Evolutionary conservation across 2,113 vertebrate species (phyloP).

Genomic region (Bucco capensis): DNA sequence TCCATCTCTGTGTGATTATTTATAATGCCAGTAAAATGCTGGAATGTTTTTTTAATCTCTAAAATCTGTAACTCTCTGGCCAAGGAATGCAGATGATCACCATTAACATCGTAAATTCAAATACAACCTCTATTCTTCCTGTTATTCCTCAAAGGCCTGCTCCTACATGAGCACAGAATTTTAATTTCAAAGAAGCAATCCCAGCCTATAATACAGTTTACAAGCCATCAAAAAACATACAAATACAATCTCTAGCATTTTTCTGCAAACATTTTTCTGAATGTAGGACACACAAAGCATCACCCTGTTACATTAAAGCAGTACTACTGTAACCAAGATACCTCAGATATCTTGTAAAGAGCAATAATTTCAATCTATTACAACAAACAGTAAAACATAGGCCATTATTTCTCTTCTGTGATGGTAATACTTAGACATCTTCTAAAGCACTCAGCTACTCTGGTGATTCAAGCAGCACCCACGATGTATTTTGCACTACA

Average conservation of each 20-base stretch:
- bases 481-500: neutral
- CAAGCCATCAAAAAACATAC: conserved; percentile 32
- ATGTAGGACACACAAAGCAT: neutral
- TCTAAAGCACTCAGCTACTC: neutral
- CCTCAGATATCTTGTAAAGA: conserved; percentile 24
- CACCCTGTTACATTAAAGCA: neutral
- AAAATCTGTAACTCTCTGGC: conserved; percentile 75
- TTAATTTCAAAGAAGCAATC: conserved; percentile 65
- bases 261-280: conserved; percentile 9
- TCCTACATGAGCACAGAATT: conserved; percentile 52
- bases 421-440: neutral
- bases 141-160: conserved; percentile 52
- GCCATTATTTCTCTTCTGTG: neutral
- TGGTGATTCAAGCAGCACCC: neutral
- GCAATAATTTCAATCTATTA: neutral
- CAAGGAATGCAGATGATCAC: conserved; percentile 75
- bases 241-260: conserved; percentile 25
- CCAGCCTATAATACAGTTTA: conserved; percentile 14
- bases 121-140: conserved; percentile 64
- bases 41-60: conserved; percentile 81
- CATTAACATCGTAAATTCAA: conserved; percentile 64
- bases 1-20: conserved; percentile 76
- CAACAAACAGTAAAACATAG: neutral
- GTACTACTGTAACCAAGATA: neutral
- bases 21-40: conserved; percentile 71